Evolutionary conservation across 2,113 vertebrate genomes (phyloP).

Genomic region (Psittacula cyanocephala): DNA sequence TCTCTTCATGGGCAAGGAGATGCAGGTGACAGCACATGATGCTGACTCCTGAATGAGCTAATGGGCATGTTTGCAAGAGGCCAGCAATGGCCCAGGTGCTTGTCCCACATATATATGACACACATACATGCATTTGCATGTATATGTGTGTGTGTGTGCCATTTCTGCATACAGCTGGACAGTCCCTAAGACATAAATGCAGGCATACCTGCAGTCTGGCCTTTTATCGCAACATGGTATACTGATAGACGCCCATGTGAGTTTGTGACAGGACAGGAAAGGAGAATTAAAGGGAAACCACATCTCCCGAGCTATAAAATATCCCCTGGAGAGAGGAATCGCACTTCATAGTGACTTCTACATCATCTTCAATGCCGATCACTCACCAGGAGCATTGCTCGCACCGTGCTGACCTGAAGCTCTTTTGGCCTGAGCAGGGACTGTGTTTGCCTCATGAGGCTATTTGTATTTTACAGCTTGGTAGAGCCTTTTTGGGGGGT

Average conservation of each 20-base stretch:
- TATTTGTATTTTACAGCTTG: background rate
- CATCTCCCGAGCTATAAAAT: background rate
- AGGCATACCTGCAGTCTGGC: background rate
- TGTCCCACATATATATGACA: background rate
- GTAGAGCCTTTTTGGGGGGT: background rate
- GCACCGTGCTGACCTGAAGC: rapidly evolving
- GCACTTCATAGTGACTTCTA: background rate
- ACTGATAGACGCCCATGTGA: background rate
- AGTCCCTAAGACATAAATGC: background rate
- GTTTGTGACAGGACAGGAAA: background rate
- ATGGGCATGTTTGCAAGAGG: background rate
- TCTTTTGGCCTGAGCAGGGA: background rate
- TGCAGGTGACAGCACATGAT: background rate
- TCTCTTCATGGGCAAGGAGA: background rate
- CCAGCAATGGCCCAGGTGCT: background rate
- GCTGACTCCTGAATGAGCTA: background rate
- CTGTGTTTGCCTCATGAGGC: background rate
- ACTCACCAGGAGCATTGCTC: background rate
- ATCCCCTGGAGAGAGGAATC: background rate
- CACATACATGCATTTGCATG: background rate
- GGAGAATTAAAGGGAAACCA: background rate
- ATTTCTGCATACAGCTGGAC: background rate
- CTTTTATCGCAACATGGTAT: background rate
- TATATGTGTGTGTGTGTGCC: rapidly evolving
- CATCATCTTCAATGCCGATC: background rate